Conservation (phyloP, 2,797 vertebrate species). For the Bovichtus variegatus region DNA sequence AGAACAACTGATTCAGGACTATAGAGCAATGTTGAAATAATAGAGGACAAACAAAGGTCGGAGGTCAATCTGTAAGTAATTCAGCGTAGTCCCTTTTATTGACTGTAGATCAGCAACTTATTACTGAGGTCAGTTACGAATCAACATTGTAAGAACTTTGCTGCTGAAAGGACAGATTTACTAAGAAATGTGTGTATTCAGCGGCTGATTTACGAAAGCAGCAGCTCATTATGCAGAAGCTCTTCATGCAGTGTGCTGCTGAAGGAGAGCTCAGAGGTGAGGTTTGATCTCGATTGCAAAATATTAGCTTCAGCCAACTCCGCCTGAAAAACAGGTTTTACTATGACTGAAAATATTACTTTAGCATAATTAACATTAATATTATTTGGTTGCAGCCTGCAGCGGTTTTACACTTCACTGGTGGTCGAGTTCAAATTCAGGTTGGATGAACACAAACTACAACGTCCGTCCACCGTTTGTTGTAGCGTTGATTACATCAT, state of each 20-base stretch:
- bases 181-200: neutral
- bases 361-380: neutral
- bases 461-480: too few species aligned
- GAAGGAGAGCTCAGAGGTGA: conserved; percentile 5
- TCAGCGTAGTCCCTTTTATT: neutral
- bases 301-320: neutral
- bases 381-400: too few species aligned
- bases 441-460: too few species aligned
- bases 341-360: neutral
- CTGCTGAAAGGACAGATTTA: neutral
- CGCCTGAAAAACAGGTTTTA: neutral
- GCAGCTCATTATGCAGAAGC: conserved; percentile 10
- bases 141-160: neutral
- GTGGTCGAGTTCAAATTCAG: too few species aligned
- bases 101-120: neutral
- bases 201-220: conserved; percentile 2
- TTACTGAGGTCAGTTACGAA: neutral
- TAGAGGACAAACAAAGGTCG: neutral
- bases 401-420: too few species aligned
- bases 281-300: neutral
- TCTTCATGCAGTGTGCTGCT: conserved; percentile 6
- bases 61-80: neutral
- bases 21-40: neutral
- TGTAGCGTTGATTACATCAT: too few species aligned
- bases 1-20: neutral